Conservation (phyloP, 2,888 invertebrate species). For the Eupithecia subfuscata region DNA sequence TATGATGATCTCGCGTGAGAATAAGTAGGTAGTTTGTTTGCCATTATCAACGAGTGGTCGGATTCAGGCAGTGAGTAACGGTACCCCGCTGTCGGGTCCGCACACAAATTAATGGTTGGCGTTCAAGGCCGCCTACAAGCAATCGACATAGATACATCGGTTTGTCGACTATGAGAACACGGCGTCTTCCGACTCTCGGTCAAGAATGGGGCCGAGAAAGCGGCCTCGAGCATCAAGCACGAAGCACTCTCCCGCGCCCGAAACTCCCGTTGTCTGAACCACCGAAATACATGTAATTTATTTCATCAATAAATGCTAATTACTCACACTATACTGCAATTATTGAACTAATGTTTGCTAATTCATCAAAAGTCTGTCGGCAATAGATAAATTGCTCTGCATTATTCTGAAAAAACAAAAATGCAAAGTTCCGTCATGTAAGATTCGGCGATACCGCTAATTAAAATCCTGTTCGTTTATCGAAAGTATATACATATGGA, state of each 20-base stretch:
- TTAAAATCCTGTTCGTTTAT: constrained; percentile 61
- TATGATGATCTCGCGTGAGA: constrained; percentile 39
- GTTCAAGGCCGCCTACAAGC: constrained; percentile 83
- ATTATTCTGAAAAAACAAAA: constrained; percentile 48
- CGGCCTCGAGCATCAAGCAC: constrained; percentile 57
- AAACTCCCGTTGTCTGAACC: constrained; percentile 41
- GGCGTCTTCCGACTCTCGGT: constrained; percentile 72
- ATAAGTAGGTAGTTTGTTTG: constrained; percentile 50
- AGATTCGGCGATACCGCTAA: constrained; percentile 58
- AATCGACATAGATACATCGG: constrained; percentile 82
- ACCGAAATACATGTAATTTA: constrained; percentile 46
- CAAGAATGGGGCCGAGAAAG: constrained; percentile 80
- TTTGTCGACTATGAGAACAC: constrained; percentile 79
- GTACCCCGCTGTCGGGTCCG: constrained; percentile 74
- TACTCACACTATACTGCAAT: constrained; percentile 48
- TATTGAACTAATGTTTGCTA: not conserved
- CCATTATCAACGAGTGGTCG: constrained; percentile 65
- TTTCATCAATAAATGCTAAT: constrained; percentile 55
- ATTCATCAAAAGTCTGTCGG: constrained; percentile 2
- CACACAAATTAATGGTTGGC: constrained; percentile 81
- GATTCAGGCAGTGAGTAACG: constrained; percentile 74
- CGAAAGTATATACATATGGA: constrained; percentile 56
- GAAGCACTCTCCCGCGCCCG: constrained; percentile 46
- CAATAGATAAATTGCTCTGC: not conserved
- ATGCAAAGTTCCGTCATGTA: constrained; percentile 47